Evolutionary conservation across 2,888 invertebrate species (phyloP).

Genomic region (Pedicia rivosa): DNA sequence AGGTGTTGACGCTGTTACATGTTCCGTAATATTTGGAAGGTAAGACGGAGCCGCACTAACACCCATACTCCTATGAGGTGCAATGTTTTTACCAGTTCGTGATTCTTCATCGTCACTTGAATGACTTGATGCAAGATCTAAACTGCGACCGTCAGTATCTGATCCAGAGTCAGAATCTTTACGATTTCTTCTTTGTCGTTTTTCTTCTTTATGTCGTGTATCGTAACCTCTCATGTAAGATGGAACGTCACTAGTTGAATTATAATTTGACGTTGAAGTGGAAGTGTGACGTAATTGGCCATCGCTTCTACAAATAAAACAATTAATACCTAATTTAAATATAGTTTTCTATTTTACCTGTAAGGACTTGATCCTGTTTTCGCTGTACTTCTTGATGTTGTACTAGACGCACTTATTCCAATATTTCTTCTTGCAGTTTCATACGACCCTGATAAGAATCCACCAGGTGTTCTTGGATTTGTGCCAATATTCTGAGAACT

Average conservation of each 20-base stretch:
- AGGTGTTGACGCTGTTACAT: conserved; percentile 41
- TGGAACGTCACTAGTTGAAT: conserved; percentile 62
- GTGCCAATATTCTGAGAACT: conserved; percentile 61
- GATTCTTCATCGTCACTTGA: conserved; percentile 82
- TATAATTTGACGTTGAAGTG: conserved; percentile 77
- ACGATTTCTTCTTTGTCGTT: conserved; percentile 25
- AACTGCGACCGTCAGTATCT: conserved; percentile 60
- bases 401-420: conserved; percentile 89
- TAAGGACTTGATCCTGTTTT: conserved; percentile 91
- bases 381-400: conserved; percentile 84
- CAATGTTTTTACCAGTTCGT: conserved; percentile 22
- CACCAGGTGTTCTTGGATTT: conserved; percentile 10
- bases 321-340: background rate
- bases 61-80: conserved; percentile 31
- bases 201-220: conserved; percentile 24
- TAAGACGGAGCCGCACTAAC: conserved; percentile 34
- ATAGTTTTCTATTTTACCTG: conserved; percentile 33
- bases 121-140: conserved; percentile 89
- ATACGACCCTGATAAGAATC: conserved; percentile 26
- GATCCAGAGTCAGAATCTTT: conserved; percentile 68
- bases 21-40: conserved; percentile 44
- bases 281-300: conserved; percentile 69
- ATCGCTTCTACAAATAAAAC: conserved; percentile 42
- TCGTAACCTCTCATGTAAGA: conserved; percentile 51
- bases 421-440: conserved; percentile 56